These are phyloP conservation scores for Arenaria interpres DNA, from an alignment of 2,113 vertebrate genomes.

Conservation along the genomic window DNA sequence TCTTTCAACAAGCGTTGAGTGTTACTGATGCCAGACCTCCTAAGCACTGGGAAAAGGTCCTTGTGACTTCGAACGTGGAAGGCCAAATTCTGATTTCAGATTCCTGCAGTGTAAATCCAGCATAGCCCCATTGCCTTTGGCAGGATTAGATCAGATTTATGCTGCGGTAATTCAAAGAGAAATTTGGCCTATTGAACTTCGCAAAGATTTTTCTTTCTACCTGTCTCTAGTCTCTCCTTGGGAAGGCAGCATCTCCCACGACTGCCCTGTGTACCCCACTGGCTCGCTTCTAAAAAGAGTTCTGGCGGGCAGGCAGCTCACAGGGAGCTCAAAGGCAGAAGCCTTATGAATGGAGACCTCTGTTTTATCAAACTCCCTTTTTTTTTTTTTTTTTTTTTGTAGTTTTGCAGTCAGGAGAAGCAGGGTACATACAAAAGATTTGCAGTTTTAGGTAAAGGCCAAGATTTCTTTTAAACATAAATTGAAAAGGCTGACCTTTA, in stretches of 20 bases:
- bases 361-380: neutral
- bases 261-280: neutral
- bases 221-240: neutral
- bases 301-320: neutral
- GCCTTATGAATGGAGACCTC: neutral
- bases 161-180: neutral
- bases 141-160: constrained; percentile 23
- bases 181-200: constrained; percentile 9
- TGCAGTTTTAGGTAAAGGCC: constrained; percentile 18
- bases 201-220: constrained; percentile 6
- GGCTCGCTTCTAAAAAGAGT: neutral
- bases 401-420: neutral
- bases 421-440: neutral
- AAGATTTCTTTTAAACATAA: constrained; percentile 21
- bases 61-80: constrained; percentile 1
- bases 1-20: neutral
- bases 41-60: neutral
- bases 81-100: constrained; percentile 8
- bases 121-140: neutral
- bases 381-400: neutral
- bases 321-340: neutral
- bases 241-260: neutral
- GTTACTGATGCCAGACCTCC: neutral
- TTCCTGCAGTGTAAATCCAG: neutral
- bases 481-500: constrained; percentile 47